Evolutionary conservation across 2,888 invertebrate genomes (phyloP).

Genomic region (Campopleginae sp.): DNA sequence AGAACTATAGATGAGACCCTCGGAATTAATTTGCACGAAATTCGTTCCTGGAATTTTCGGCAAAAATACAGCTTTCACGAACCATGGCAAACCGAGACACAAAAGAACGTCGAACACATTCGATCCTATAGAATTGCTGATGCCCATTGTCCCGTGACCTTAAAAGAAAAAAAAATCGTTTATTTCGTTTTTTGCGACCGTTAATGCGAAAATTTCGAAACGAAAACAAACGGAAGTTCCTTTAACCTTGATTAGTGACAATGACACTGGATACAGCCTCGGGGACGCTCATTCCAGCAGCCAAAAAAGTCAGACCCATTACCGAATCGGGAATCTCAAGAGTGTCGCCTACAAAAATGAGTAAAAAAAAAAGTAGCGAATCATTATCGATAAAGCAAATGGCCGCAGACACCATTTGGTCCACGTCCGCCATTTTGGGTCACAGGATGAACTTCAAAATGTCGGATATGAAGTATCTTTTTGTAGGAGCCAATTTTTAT

Average conservation of each 20-base stretch:
- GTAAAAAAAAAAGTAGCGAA: no score
- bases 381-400: no score
- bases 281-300: constrained; percentile 94
- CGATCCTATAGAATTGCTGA: constrained; percentile 93
- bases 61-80: constrained; percentile 88
- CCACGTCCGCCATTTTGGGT: neutral
- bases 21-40: constrained; percentile 90
- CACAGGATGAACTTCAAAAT: neutral
- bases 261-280: constrained; percentile 94
- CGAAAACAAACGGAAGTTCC: neutral
- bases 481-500: no score
- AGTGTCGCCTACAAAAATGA: constrained; percentile 88
- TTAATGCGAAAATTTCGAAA: neutral
- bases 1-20: constrained; percentile 91
- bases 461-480: no score
- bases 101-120: constrained; percentile 93
- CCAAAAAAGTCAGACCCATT: constrained; percentile 93
- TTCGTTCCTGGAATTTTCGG: constrained; percentile 86
- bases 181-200: neutral
- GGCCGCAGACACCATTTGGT: neutral
- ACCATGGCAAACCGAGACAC: constrained; percentile 92
- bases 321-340: constrained; percentile 93
- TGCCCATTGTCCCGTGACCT: constrained; percentile 92
- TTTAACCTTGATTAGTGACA: constrained; percentile 91
- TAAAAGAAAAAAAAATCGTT: constrained; percentile 70